Evolutionary conservation across 2,888 invertebrate genomes (phyloP).

Genomic region (Apamea epomidion): DNA sequence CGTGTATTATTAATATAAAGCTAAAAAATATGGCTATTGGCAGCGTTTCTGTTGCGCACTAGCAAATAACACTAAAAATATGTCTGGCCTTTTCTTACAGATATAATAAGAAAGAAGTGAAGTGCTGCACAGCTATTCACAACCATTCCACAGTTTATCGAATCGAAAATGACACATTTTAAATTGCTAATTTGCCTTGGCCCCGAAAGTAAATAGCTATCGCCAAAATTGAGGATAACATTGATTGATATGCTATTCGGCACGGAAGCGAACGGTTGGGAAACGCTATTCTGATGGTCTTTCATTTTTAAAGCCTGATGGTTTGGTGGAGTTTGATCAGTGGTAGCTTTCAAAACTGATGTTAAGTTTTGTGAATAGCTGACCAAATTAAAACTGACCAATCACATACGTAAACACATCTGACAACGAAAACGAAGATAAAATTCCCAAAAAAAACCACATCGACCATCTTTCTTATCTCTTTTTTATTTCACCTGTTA

Average conservation of each 20-base stretch:
- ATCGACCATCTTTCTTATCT: neutral
- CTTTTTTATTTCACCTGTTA: neutral
- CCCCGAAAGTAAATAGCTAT: no score
- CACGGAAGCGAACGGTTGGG: no score
- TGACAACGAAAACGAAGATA: neutral
- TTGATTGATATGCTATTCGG: no score
- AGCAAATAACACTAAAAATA: neutral
- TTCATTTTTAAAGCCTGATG: neutral
- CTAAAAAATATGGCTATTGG: slow-evolving; percentile 63
- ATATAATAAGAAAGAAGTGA: neutral
- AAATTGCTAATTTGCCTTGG: no score
- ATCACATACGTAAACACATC: neutral
- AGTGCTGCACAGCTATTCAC: no score
- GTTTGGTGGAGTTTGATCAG: neutral
- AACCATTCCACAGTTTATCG: no score
- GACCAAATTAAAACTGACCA: neutral
- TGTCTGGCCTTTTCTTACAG: neutral
- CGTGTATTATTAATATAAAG: slow-evolving; percentile 52
- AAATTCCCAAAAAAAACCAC: neutral
- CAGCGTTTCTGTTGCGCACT: slow-evolving; percentile 24
- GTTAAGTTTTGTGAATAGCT: neutral
- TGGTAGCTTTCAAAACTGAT: neutral
- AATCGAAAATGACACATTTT: no score
- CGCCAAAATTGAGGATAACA: no score
- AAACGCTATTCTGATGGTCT: neutral